These are phyloP conservation scores for Vulpes ferrilata DNA, from an alignment of 2,113 vertebrate genomes.

Conservation along the genomic window DNA sequence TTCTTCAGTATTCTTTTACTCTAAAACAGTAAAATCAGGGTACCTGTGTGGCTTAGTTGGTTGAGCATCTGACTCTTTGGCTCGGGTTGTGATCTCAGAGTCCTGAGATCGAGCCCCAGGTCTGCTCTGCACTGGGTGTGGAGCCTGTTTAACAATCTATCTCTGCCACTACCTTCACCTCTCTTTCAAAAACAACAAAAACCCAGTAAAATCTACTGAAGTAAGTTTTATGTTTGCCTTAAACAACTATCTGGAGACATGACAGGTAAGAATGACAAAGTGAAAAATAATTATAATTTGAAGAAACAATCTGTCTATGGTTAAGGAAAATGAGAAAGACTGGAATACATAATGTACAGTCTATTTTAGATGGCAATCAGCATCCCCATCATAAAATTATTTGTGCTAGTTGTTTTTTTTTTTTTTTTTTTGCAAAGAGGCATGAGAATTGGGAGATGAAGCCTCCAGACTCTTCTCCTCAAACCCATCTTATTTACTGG, in stretches of 20 bases:
- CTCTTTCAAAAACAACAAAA: not conserved
- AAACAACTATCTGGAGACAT: not conserved
- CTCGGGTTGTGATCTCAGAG: not conserved
- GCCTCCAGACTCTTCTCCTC: not conserved
- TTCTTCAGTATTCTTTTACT: not conserved
- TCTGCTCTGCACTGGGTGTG: not conserved
- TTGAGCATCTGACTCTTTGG: not conserved
- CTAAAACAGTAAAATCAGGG: not conserved
- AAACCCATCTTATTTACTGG: not conserved
- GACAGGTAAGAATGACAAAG: slow-evolving; percentile 18
- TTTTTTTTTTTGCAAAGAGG: not conserved
- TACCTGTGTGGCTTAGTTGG: not conserved
- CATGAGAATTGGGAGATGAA: not conserved
- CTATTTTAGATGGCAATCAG: not conserved
- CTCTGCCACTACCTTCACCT: not conserved
- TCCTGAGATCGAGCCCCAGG: too few relatives aligned
- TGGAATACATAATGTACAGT: not conserved
- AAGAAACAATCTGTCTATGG: not conserved
- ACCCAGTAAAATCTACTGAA: not conserved
- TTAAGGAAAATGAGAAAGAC: not conserved
- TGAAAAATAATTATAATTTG: not conserved
- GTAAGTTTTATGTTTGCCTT: not conserved
- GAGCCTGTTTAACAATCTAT: not conserved
- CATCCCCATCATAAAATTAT: not conserved
- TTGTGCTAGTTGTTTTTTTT: not conserved